phyloP scores from a whole-genome alignment of 2,888 invertebrate genomes.

The Hoplodrina blanda region DNA sequence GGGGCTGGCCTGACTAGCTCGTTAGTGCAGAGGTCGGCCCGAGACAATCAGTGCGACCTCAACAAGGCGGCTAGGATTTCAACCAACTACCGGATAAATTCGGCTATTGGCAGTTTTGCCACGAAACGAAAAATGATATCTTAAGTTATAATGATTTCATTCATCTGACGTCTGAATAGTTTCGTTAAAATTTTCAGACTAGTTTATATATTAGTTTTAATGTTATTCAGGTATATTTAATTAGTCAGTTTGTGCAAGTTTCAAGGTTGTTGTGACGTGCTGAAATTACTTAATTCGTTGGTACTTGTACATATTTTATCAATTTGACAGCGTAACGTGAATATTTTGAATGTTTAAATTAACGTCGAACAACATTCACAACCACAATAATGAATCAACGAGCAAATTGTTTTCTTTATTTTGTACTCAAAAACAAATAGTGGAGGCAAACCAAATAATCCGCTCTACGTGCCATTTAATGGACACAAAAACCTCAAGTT shows the following conservation, averaged over 20 bases:
- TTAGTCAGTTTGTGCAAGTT: neutral
- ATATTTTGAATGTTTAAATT: neutral
- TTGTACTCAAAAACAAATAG: conserved; percentile 1
- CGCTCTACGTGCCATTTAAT: conserved; percentile 44
- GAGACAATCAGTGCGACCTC: conserved; percentile 65
- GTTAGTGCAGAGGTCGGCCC: conserved; percentile 57
- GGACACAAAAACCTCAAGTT: conserved; percentile 61
- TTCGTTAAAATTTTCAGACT: conserved; percentile 9
- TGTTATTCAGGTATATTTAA: conserved; percentile 13
- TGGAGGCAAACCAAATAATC: conserved; percentile 35
- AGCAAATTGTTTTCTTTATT: neutral
- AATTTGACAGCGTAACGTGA: neutral
- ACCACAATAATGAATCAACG: neutral
- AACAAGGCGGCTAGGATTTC: conserved; percentile 63
- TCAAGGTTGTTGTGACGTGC: conserved; percentile 18
- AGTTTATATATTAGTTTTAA: conserved; percentile 12
- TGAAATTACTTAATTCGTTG: neutral
- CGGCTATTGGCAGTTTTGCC: conserved; percentile 14
- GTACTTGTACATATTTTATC: neutral
- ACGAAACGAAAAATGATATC: conserved; percentile 2
- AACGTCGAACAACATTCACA: neutral
- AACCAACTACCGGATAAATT: conserved; percentile 60
- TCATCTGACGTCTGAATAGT: neutral
- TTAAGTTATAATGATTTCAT: conserved; percentile 17
- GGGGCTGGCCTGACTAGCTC: conserved; percentile 56